These are phyloP conservation scores for Ooceraea biroi DNA, from an alignment of 1,140 invertebrate genomes.

Conservation along the genomic window DNA sequence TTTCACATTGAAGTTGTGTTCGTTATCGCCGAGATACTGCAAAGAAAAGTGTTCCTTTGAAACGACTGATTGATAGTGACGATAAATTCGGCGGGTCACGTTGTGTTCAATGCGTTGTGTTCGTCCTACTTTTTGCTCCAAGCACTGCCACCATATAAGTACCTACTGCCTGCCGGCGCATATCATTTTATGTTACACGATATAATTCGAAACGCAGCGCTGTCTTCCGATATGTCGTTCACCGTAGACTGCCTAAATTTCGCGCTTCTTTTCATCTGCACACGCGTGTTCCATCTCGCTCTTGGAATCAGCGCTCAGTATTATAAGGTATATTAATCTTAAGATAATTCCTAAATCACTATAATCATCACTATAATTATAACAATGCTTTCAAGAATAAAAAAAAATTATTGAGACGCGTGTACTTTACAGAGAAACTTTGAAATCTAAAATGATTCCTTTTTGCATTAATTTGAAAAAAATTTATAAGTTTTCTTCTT, in stretches of 20 bases:
- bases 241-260: conserved; percentile 79
- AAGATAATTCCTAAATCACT: conserved; percentile 9
- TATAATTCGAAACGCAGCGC: background rate
- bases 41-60: background rate
- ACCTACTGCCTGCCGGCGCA: conserved; percentile 21
- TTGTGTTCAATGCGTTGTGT: conserved; percentile 31
- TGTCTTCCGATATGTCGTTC: conserved; percentile 71
- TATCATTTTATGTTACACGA: conserved; percentile 39
- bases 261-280: conserved; percentile 77
- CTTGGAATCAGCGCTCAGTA: conserved; percentile 79
- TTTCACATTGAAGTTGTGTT: conserved; percentile 45
- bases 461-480: background rate
- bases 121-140: conserved; percentile 55
- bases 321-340: conserved; percentile 76
- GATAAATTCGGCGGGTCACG: conserved; percentile 17
- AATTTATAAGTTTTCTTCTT: background rate
- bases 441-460: conserved; percentile 3
- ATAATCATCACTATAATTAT: background rate
- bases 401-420: background rate
- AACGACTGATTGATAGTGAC: background rate
- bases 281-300: conserved; percentile 79
- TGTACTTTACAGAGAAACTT: background rate
- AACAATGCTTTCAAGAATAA: background rate
- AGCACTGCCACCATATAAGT: conserved; percentile 58
- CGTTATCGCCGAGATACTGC: background rate